Evolutionary conservation across 2,888 invertebrate genomes (phyloP).

Genomic region (Rhopalosiphum nymphaeae): DNA sequence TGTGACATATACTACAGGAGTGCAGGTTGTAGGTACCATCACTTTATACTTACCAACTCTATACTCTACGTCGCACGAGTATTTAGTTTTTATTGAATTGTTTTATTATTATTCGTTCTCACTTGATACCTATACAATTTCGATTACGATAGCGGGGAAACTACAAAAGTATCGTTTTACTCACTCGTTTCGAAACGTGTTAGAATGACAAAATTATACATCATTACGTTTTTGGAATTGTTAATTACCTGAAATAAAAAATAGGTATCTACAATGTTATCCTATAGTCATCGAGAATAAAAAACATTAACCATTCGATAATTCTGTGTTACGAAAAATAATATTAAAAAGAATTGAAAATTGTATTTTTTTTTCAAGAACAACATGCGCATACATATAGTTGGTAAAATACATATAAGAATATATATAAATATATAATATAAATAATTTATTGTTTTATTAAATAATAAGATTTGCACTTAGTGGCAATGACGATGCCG

Average conservation of each 20-base stretch:
- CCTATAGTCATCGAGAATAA: background rate
- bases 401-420: background rate
- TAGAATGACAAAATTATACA: background rate
- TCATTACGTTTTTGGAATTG: conserved; percentile 29
- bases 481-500: background rate
- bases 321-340: background rate
- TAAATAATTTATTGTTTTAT: background rate
- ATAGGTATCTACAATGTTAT: background rate
- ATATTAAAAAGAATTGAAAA: background rate
- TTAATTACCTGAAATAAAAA: conserved; percentile 9
- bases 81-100: background rate
- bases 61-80: background rate
- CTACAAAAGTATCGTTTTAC: background rate
- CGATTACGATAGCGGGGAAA: background rate
- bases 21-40: background rate
- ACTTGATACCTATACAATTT: background rate
- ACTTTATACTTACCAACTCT: background rate
- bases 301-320: background rate
- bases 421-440: background rate
- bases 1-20: background rate
- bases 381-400: background rate
- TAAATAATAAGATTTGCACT: background rate
- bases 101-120: background rate
- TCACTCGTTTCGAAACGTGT: background rate
- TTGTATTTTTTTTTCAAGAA: background rate